Conservation (phyloP, 1,140 invertebrate genomes). For the Vollenhovia emeryi region DNA sequence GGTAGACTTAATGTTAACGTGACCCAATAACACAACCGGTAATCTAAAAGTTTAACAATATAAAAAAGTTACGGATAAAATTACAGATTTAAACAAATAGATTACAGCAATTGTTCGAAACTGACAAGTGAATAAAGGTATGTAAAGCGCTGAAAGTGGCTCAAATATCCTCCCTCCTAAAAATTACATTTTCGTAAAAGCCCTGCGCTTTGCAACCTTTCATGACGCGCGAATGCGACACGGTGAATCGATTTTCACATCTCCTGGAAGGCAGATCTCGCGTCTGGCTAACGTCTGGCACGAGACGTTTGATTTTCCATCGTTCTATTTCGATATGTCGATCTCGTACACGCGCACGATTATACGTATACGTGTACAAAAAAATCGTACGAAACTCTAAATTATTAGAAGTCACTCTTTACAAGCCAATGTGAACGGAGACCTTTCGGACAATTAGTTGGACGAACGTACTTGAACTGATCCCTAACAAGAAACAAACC, state of each 20-base stretch:
- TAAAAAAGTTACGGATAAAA: not conserved
- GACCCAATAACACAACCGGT: no score
- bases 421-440: no score
- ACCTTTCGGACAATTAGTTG: no score
- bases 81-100: no score
- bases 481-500: no score
- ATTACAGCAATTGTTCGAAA: no score
- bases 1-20: no score
- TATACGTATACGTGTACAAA: not conserved
- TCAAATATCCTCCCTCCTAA: not conserved
- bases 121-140: no score
- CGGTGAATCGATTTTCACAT: slow-evolving; percentile 8
- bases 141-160: not conserved
- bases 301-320: not conserved
- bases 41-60: no score
- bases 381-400: not conserved
- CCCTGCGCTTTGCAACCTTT: not conserved
- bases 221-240: not conserved
- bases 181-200: not conserved
- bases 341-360: not conserved
- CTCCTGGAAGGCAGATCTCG: not conserved
- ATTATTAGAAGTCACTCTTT: no score
- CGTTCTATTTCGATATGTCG: not conserved
- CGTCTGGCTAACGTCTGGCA: not conserved
- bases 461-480: no score